These are phyloP conservation scores for Calyptommatus sinebrachiatus DNA, from an alignment of 2,113 vertebrate species.

Conservation along the genomic window DNA sequence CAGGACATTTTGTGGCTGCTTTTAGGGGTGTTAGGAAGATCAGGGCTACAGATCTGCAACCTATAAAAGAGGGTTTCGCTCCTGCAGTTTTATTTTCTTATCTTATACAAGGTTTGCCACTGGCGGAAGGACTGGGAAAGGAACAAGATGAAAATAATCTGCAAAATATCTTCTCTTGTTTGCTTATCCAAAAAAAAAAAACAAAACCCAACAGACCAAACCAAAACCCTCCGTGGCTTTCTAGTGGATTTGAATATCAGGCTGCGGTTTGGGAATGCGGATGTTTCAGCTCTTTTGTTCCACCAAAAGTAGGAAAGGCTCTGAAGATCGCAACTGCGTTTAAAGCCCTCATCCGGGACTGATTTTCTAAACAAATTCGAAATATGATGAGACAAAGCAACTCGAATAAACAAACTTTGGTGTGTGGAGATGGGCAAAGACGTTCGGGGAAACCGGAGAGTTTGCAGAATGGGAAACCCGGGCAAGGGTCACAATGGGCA, in stretches of 20 bases:
- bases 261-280: not conserved
- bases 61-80: not conserved
- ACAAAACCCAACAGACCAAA: too few species aligned
- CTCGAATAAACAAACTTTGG: conserved; percentile 24
- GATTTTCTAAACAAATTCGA: conserved; percentile 44
- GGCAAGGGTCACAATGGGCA: not conserved
- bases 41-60: not conserved
- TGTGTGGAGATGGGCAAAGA: not conserved
- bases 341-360: conserved; percentile 29
- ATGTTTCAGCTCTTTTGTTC: conserved; percentile 27
- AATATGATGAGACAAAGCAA: conserved; percentile 8
- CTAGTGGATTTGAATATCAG: not conserved
- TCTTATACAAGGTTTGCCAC: not conserved
- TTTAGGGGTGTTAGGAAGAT: not conserved
- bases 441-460: not conserved
- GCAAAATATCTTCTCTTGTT: not conserved
- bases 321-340: conserved; percentile 28
- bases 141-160: not conserved
- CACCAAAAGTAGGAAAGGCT: conserved; percentile 35
- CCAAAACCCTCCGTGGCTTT: not conserved
- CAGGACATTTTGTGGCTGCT: not conserved
- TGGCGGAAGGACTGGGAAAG: not conserved
- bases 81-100: not conserved
- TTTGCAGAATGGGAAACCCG: not conserved
- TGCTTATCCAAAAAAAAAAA: conserved; percentile 25